phyloP scores from a whole-genome alignment of 2,113 vertebrate genomes.

The Thryonomys swinderianus region DNA sequence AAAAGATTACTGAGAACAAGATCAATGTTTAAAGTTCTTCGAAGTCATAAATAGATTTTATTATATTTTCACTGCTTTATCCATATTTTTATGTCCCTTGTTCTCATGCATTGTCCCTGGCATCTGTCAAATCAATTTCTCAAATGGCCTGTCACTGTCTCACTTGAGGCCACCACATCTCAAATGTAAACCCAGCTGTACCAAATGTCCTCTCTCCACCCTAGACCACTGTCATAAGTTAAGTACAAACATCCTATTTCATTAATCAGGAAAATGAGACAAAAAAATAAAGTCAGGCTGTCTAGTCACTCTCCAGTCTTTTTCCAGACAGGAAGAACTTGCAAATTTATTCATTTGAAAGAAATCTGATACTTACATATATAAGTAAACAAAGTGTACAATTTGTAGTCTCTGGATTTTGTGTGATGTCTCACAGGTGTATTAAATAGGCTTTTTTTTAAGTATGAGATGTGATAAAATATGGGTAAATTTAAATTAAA shows the following conservation, averaged over 20 bases:
- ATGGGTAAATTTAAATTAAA: background rate
- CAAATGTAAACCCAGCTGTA: background rate
- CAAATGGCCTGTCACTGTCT: background rate
- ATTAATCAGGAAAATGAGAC: background rate
- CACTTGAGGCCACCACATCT: background rate
- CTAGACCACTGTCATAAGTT: background rate
- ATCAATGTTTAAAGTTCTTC: background rate
- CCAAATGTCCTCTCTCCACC: background rate
- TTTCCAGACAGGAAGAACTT: no score
- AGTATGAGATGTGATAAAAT: background rate
- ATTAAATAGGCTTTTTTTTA: background rate
- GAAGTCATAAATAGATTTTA: background rate
- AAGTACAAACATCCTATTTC: background rate
- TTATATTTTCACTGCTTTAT: background rate
- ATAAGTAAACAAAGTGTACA: background rate
- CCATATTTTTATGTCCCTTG: background rate
- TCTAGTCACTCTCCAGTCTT: background rate
- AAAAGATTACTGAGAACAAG: no score
- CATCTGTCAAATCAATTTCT: background rate
- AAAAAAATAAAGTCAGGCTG: background rate
- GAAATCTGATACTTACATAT: background rate
- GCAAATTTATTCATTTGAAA: background rate
- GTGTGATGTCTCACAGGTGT: background rate
- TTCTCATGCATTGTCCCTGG: background rate
- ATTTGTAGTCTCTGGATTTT: background rate